Evolutionary conservation across 2,888 invertebrate genomes (phyloP).

Genomic region (Diploptera punctata): DNA sequence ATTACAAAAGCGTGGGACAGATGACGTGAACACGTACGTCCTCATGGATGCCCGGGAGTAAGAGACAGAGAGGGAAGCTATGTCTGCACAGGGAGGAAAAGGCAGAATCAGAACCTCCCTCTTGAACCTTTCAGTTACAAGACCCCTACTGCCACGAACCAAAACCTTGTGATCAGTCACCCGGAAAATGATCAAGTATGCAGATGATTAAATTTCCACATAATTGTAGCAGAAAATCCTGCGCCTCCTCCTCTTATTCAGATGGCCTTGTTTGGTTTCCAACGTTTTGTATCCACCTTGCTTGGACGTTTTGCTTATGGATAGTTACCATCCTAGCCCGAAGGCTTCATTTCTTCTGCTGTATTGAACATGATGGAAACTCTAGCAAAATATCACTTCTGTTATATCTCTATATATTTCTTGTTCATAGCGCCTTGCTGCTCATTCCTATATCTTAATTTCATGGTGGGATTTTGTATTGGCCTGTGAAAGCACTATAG

Average conservation of each 20-base stretch:
- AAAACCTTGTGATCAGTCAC: constrained; percentile 42
- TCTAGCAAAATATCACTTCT: constrained; percentile 1
- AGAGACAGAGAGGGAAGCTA: not conserved
- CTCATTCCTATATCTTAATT: too few relatives aligned
- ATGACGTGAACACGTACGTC: too few relatives aligned
- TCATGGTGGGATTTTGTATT: too few relatives aligned
- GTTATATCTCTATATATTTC: not conserved
- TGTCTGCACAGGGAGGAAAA: not conserved
- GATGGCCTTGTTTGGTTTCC: constrained; percentile 14
- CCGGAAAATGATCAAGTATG: constrained; percentile 45
- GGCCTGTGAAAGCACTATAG: too few relatives aligned
- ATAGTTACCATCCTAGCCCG: not conserved
- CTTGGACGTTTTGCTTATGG: not conserved
- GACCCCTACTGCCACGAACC: constrained; percentile 5
- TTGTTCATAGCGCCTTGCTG: too few relatives aligned
- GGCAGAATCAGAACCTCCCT: not conserved
- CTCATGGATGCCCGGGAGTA: too few relatives aligned
- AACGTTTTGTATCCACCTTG: constrained; percentile 1
- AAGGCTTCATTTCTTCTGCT: not conserved
- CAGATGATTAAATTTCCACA: constrained; percentile 45
- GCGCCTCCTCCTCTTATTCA: not conserved
- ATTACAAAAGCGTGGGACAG: too few relatives aligned
- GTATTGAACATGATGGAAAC: constrained; percentile 1
- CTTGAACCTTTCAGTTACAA: not conserved
- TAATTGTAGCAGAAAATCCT: constrained; percentile 42